Conservation (phyloP, 2,797 vertebrate genomes). For the Miichthys miiuy region DNA sequence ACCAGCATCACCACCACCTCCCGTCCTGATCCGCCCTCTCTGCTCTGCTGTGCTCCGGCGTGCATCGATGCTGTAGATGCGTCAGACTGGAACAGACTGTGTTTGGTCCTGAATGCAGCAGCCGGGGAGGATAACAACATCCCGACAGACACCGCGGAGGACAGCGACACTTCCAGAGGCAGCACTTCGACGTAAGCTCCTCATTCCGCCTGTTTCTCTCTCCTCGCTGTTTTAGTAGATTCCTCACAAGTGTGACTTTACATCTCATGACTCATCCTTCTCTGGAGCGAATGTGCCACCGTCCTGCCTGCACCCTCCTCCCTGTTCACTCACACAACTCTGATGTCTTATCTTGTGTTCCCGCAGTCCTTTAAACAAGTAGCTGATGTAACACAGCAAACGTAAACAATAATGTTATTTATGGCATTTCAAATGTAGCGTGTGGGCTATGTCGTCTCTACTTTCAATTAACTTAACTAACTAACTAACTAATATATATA, state of each 20-base stretch:
- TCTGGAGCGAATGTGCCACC: not conserved
- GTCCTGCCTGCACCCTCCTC: constrained; percentile 17
- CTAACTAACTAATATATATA: no score
- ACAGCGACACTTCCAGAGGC: constrained; percentile 5
- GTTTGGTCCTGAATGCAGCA: constrained; percentile 51
- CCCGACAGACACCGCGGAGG: constrained; percentile 41
- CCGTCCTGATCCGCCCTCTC: constrained; percentile 22
- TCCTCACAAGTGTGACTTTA: not conserved
- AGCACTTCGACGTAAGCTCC: constrained; percentile 51
- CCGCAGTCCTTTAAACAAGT: not conserved
- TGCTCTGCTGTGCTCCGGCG: not conserved
- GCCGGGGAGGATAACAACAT: constrained; percentile 37
- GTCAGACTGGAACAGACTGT: constrained; percentile 34
- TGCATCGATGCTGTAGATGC: constrained; percentile 57
- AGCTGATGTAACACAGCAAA: not conserved
- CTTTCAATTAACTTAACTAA: no score
- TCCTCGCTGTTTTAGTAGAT: not conserved
- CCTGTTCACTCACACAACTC: constrained; percentile 4
- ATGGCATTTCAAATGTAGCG: not conserved
- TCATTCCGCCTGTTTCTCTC: no score
- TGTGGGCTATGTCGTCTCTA: no score
- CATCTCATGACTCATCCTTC: constrained; percentile 12
- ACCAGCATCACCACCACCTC: not conserved
- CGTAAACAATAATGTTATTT: not conserved
- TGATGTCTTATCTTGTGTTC: not conserved